Percentiles rank a stretch among this genome's conserved stretches.
These are phyloP conservation scores for Campoplex nolae DNA, from an alignment of 2,888 invertebrate genomes.

Conservation along the genomic window DNA sequence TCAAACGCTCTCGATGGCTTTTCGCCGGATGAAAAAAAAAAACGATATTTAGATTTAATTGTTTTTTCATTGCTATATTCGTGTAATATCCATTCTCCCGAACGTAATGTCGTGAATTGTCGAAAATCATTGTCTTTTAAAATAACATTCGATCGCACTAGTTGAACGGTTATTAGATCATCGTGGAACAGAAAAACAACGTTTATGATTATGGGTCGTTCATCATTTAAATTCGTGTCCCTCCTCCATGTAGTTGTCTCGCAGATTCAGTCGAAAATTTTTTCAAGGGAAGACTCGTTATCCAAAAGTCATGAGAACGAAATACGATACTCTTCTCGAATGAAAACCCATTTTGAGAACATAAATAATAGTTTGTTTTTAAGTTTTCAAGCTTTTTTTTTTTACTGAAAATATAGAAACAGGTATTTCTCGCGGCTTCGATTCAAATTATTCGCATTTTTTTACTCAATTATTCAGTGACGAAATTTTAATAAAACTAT, in stretches of 20 bases:
- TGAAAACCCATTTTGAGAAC: not conserved
- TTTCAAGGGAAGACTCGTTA: not conserved
- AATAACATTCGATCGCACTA: slow-evolving; percentile 37
- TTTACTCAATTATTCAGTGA: not conserved
- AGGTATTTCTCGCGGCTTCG: not conserved
- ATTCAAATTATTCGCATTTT: not conserved
- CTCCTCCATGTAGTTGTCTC: slow-evolving; percentile 41
- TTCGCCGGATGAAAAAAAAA: slow-evolving; percentile 73
- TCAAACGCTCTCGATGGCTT: slow-evolving; percentile 72
- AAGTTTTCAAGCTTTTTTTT: not conserved
- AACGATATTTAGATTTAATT: slow-evolving; percentile 77
- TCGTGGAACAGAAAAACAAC: not conserved
- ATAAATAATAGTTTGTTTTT: not conserved
- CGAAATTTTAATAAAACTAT: not conserved
- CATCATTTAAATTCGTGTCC: slow-evolving; percentile 28
- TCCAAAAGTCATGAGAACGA: not conserved
- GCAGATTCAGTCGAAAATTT: slow-evolving; percentile 33
- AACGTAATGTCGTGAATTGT: slow-evolving; percentile 66
- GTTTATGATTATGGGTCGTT: slow-evolving; percentile 26
- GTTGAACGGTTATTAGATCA: slow-evolving; percentile 37
- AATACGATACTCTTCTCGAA: not conserved
- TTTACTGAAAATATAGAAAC: not conserved
- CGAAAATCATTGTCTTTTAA: slow-evolving; percentile 42
- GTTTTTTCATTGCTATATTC: slow-evolving; percentile 72
- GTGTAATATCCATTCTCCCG: slow-evolving; percentile 66